phyloP scores from a whole-genome alignment of 2,113 vertebrate genomes.

The Podarcis cretensis region DNA sequence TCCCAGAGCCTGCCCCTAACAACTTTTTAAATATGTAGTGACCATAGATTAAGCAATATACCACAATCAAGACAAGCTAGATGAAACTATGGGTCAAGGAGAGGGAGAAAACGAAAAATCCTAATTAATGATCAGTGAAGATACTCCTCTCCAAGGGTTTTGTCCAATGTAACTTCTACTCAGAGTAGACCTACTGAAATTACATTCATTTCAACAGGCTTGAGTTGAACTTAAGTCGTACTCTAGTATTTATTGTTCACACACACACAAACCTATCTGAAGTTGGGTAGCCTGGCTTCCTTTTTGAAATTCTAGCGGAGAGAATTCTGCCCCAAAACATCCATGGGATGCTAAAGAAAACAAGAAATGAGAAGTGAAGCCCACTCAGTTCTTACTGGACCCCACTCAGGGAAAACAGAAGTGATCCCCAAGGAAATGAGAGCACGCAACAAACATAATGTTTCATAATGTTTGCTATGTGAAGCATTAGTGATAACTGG shows the following conservation, averaged over 20 bases:
- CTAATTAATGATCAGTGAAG: neutral
- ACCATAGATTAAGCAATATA: neutral
- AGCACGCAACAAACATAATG: neutral
- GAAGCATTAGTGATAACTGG: neutral
- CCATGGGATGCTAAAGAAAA: neutral
- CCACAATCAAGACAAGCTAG: neutral
- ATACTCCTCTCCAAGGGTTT: neutral
- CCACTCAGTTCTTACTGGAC: neutral
- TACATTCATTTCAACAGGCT: too few relatives aligned
- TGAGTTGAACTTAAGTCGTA: too few relatives aligned
- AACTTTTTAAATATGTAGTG: neutral
- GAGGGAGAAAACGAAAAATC: neutral
- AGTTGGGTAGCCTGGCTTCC: too few relatives aligned
- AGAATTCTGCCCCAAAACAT: neutral
- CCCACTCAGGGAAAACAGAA: neutral
- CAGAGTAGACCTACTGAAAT: too few relatives aligned
- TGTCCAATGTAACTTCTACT: too few relatives aligned
- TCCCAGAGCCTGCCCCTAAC: neutral
- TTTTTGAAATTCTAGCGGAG: neutral
- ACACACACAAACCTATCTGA: neutral
- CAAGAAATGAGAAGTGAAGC: neutral
- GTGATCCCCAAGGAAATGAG: neutral
- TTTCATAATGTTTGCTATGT: neutral
- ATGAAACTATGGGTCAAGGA: neutral
- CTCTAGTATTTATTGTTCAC: neutral